phyloP scores from a whole-genome alignment of 2,888 invertebrate species.

The Congeria kusceri region DNA sequence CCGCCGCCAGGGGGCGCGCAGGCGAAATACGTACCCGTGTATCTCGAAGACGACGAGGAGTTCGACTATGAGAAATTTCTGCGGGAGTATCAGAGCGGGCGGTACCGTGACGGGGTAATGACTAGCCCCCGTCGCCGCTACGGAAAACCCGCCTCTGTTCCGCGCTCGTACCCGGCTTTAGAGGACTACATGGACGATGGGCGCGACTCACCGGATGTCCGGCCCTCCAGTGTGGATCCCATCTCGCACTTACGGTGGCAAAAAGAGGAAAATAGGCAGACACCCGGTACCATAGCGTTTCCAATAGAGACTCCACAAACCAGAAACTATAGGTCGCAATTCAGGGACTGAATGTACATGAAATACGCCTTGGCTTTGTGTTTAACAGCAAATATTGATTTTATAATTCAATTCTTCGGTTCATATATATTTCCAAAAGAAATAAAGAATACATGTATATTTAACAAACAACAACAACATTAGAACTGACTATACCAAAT shows the following conservation, averaged over 20 bases:
- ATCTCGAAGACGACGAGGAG: slow-evolving; percentile 42
- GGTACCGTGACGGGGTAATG: neutral
- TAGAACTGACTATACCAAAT: no score
- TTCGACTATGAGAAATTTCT: slow-evolving; percentile 36
- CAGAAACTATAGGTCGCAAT: neutral
- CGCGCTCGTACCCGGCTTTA: neutral
- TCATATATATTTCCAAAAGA: no score
- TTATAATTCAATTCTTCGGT: no score
- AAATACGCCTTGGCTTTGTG: no score
- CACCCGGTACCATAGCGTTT: neutral
- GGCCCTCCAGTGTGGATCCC: slow-evolving; percentile 3
- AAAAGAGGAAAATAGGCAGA: neutral
- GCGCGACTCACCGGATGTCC: neutral
- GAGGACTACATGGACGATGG: neutral
- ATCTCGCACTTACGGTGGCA: slow-evolving; percentile 13
- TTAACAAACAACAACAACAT: no score
- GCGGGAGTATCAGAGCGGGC: slow-evolving; percentile 13
- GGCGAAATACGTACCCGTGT: slow-evolving; percentile 47
- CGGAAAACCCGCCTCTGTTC: neutral
- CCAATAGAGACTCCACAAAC: neutral
- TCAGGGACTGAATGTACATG: neutral
- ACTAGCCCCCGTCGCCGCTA: neutral
- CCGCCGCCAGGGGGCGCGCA: neutral
- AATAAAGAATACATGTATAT: no score
- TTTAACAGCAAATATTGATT: no score